Conservation (phyloP, 1,140 invertebrate species). For the Ruditapes philippinarum region DNA sequence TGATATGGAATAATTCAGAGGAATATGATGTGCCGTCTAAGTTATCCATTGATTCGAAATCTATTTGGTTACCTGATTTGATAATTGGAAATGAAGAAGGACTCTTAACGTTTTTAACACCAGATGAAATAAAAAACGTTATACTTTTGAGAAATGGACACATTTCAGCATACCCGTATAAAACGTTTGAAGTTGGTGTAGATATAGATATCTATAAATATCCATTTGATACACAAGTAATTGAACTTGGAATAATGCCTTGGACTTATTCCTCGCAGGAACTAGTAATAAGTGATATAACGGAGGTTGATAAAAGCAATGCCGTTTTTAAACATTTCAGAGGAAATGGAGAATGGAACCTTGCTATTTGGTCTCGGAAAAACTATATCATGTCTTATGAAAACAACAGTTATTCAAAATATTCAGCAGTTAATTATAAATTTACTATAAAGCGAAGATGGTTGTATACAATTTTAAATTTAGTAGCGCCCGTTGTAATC, state of each 20-base stretch:
- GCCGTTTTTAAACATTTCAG: too few relatives aligned
- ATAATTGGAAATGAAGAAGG: not conserved
- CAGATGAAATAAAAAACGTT: not conserved
- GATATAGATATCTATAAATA: not conserved
- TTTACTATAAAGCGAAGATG: slow-evolving; percentile 7
- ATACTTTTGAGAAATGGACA: not conserved
- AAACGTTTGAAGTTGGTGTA: not conserved
- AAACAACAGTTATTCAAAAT: not conserved
- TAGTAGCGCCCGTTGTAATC: not conserved
- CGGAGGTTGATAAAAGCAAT: too few relatives aligned
- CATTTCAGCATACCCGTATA: not conserved
- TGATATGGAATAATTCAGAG: not conserved
- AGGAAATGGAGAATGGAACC: not conserved
- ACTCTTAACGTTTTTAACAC: not conserved
- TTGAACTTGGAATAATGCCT: not conserved
- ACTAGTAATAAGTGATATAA: not conserved
- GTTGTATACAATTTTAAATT: not conserved
- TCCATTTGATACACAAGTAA: slow-evolving; percentile 13
- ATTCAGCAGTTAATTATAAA: not conserved
- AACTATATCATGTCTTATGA: not conserved
- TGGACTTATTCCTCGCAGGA: not conserved
- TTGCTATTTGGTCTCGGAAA: not conserved
- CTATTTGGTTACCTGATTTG: not conserved
- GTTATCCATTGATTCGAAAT: not conserved
- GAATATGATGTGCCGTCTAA: not conserved